Evolutionary conservation across 2,888 invertebrate genomes (phyloP).

Genomic region (Oxystoma pomonae): DNA sequence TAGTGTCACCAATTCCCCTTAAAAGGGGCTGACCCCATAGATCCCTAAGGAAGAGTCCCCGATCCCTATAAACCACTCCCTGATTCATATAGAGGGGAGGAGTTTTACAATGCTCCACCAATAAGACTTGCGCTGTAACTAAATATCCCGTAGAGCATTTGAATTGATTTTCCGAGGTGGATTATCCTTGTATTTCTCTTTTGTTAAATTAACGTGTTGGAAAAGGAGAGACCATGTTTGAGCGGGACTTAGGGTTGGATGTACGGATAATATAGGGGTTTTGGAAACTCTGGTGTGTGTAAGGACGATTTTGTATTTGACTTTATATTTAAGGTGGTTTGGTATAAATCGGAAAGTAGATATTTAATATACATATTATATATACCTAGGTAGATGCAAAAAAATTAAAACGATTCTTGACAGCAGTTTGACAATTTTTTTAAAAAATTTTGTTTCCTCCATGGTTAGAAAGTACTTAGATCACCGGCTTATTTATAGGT

Average conservation of each 20-base stretch:
- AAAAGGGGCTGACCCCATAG: neutral
- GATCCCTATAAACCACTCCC: neutral
- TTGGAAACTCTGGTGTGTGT: neutral
- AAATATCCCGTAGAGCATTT: neutral
- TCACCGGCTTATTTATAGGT: no score
- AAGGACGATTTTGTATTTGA: neutral
- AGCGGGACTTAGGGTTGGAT: no score
- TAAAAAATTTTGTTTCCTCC: no score
- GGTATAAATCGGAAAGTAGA: no score
- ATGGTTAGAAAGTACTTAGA: no score
- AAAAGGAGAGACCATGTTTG: no score
- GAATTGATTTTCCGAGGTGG: neutral
- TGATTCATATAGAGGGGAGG: neutral
- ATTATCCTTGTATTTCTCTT: neutral
- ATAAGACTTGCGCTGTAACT: neutral
- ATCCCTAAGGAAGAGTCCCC: neutral
- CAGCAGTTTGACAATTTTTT: no score
- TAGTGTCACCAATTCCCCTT: neutral
- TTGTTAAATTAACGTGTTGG: neutral
- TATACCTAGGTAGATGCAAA: no score
- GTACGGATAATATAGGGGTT: neutral
- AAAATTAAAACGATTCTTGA: no score
- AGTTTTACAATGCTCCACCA: neutral
- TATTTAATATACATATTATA: no score
- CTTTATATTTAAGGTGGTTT: neutral